Percentiles rank a stretch among this genome's conserved stretches.
Conservation (phyloP, 1,140 invertebrate species). For the Drosophila kohkoa region DNA sequence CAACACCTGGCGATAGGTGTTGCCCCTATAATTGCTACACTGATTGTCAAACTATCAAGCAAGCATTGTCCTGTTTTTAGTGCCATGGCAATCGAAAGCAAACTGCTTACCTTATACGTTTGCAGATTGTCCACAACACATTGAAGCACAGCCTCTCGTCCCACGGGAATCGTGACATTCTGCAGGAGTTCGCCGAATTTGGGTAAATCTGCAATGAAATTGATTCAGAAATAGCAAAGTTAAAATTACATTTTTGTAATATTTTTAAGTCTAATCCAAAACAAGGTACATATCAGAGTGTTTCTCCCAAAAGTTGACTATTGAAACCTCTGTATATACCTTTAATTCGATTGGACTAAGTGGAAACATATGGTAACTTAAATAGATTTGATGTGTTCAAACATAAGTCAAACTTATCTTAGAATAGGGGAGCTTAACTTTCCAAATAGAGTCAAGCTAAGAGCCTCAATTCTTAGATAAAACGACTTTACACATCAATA, state of each 20-base stretch:
- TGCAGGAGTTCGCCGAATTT: conserved; percentile 90
- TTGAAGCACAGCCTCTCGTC: conserved; percentile 90
- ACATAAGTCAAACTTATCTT: conserved; percentile 46
- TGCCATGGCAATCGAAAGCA: neutral
- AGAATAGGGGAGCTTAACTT: conserved; percentile 79
- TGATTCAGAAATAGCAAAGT: neutral
- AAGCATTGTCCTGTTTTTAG: conserved; percentile 3
- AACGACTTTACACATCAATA: conserved; percentile 18
- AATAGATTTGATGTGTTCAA: too few relatives aligned
- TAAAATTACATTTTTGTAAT: neutral
- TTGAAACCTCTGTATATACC: conserved; percentile 74
- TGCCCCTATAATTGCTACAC: conserved; percentile 41
- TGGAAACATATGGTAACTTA: neutral
- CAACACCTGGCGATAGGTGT: conserved; percentile 21
- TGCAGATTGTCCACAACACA: conserved; percentile 91
- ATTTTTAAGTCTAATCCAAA: conserved; percentile 46
- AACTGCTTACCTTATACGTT: conserved; percentile 88
- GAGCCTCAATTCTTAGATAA: conserved; percentile 71
- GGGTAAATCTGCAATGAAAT: conserved; percentile 88
- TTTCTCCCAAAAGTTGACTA: conserved; percentile 43
- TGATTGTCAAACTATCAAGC: conserved; percentile 25
- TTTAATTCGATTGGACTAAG: conserved; percentile 58
- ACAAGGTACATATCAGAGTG: conserved; percentile 73
- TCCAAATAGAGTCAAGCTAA: conserved; percentile 52
- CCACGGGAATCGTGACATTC: conserved; percentile 90